These are phyloP conservation scores for Caiman crocodilus DNA, from an alignment of 2,797 vertebrate genomes.

Conservation along the genomic window DNA sequence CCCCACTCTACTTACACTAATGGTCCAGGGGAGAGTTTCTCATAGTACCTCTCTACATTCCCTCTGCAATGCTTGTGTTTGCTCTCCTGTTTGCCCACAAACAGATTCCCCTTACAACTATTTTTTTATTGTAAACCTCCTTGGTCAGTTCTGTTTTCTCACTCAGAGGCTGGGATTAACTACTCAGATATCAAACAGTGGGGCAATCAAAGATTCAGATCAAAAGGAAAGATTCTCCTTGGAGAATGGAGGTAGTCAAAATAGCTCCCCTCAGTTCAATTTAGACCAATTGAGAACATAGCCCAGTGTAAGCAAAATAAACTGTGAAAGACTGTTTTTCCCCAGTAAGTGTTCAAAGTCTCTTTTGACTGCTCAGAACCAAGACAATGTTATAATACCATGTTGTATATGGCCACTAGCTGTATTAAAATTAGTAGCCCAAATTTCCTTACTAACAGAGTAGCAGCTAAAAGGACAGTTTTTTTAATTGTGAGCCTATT, in stretches of 20 bases:
- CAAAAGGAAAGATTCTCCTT: background rate
- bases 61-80: no score
- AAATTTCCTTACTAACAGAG: background rate
- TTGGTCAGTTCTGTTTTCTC: no score
- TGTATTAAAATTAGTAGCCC: background rate
- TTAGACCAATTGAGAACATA: background rate
- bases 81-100: no score
- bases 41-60: no score
- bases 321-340: background rate
- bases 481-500: background rate
- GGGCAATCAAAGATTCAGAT: background rate
- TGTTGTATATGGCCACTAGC: background rate
- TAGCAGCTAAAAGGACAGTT: background rate
- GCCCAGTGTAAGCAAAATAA: background rate
- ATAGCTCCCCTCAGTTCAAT: background rate
- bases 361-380: background rate
- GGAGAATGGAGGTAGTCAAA: background rate
- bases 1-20: no score
- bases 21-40: no score
- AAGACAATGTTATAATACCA: background rate
- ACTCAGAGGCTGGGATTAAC: background rate
- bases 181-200: background rate
- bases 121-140: no score
- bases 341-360: background rate
- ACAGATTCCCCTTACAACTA: no score